Evolutionary conservation across 2,888 invertebrate genomes (phyloP), one percentile per base, ranked within the genome.

Genomic region (Leuctra nigra): DNA sequence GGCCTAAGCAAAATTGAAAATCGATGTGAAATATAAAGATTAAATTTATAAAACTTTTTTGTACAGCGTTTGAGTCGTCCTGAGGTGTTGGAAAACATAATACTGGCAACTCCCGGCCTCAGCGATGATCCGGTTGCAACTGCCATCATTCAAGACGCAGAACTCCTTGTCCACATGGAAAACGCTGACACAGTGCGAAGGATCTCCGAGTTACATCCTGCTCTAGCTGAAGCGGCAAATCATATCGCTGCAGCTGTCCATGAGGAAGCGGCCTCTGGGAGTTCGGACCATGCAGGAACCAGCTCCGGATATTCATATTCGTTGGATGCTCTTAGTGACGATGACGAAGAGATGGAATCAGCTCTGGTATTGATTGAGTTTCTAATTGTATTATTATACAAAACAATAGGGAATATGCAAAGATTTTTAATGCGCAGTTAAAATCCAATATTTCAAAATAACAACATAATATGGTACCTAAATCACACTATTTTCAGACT

Each of bases 131-230:
- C 86, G 36, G 80, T 84, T 13, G 83, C 87, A 0, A 72, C 88
- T 25, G 86, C 87, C 1, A 82, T 89, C 63, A 75, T 90, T 13
- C 85, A 86, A 67, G 87, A 89, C 68, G 83, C 85, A 16, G 86
- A 88, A 64, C 71, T 90, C n/a, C 73, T 90, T 62, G 79, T 82
- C 0, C 83, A 87, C 13, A 73, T 89, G 56, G 80, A 82, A 1
- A 85, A 86, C 66, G 75, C 80, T 1, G 80, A 81, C 60, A 83
- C 83, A 9, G 81, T 87, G 65, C 74, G 81, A 63, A 73, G 85
- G 59, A 79, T 86, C 4, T 80, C 84, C 1, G 77, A 80, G 54
- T 76, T 79, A 0, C 86, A 88, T 66, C 89, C 88, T 0, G 77
- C 81, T 25, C 72, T 90, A 57, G 80, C 84, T 0, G 81, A 82